Percentiles rank a stretch among this genome's conserved stretches.
Conservation (phyloP, 2,888 invertebrate genomes). For the Acrocyrtus sp. region DNA sequence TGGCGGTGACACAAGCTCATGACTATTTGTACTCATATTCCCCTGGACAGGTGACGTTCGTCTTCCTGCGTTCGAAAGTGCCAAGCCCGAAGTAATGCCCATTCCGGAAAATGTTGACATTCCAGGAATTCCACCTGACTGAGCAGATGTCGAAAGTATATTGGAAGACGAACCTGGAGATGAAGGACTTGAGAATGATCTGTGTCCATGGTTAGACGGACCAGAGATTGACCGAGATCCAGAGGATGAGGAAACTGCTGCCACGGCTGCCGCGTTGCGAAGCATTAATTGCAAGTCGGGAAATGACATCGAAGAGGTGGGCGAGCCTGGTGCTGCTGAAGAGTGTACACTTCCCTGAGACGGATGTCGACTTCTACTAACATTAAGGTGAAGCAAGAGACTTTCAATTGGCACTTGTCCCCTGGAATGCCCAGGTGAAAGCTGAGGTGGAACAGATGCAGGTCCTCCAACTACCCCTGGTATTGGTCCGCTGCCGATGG, state of each 20-base stretch:
- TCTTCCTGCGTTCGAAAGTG: neutral
- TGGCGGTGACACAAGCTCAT: slow-evolving; percentile 7
- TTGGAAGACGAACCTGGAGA: slow-evolving; percentile 28
- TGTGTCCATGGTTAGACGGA: slow-evolving; percentile 6
- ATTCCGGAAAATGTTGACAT: slow-evolving; percentile 20
- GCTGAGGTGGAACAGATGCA: slow-evolving; percentile 9
- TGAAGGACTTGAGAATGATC: slow-evolving; percentile 20
- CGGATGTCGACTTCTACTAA: slow-evolving; percentile 29
- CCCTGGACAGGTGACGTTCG: slow-evolving; percentile 6
- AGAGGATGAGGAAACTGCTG: slow-evolving; percentile 8
- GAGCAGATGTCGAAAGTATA: neutral
- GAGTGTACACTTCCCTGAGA: slow-evolving; percentile 22
- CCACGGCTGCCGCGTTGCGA: slow-evolving; percentile 20
- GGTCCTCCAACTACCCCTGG: slow-evolving; percentile 10
- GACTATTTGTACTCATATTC: neutral
- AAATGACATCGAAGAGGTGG: slow-evolving; percentile 24
- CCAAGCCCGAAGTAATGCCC: neutral
- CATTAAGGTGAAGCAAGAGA: slow-evolving; percentile 32
- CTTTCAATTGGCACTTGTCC: slow-evolving; percentile 42
- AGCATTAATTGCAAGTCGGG: slow-evolving; percentile 33
- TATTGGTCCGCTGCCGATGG: neutral
- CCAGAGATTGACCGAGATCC: slow-evolving; percentile 15
- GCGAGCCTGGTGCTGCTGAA: slow-evolving; percentile 21
- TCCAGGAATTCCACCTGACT: slow-evolving; percentile 18
- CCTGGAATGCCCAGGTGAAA: slow-evolving; percentile 39